phyloP scores from a whole-genome alignment of 2,888 invertebrate genomes.

The Drosophila mulleri region DNA sequence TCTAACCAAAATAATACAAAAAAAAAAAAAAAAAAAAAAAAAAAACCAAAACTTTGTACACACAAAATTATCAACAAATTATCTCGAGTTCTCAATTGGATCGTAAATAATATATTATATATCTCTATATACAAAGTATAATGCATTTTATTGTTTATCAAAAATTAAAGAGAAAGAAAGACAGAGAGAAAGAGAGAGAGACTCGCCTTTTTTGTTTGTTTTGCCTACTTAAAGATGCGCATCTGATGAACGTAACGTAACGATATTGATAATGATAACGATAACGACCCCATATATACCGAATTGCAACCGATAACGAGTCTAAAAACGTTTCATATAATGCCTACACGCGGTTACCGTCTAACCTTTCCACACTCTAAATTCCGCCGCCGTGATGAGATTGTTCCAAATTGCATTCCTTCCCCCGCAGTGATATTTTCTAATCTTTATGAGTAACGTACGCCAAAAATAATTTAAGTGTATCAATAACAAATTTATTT shows the following conservation, averaged over 20 bases:
- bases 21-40: conserved; percentile 31
- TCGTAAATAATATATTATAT: conserved; percentile 66
- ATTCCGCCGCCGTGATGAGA: conserved; percentile 74
- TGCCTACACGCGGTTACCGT: conserved; percentile 44
- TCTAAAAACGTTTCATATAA: conserved; percentile 40
- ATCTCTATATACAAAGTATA: conserved; percentile 62
- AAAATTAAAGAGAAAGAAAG: conserved; percentile 47
- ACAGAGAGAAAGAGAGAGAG: conserved; percentile 59
- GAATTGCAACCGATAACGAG: conserved; percentile 54
- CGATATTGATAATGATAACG: conserved; percentile 35
- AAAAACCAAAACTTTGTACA: conserved; percentile 70
- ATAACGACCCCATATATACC: conserved; percentile 42
- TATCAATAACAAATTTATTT: conserved; percentile 45
- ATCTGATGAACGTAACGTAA: conserved; percentile 72
- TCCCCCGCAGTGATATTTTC: conserved; percentile 54
- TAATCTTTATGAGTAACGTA: conserved; percentile 65
- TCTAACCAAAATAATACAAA: conserved; percentile 77
- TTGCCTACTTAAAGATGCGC: conserved; percentile 68
- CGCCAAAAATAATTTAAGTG: conserved; percentile 71
- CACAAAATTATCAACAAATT: conserved; percentile 82
- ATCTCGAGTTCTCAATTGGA: conserved; percentile 80
- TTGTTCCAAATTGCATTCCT: conserved; percentile 70
- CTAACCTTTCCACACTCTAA: conserved; percentile 54
- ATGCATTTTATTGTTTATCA: conserved; percentile 66
- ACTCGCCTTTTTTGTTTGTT: conserved; percentile 79